Conservation (phyloP, 2,797 vertebrate species). For the Enteromius mattozi region DNA sequence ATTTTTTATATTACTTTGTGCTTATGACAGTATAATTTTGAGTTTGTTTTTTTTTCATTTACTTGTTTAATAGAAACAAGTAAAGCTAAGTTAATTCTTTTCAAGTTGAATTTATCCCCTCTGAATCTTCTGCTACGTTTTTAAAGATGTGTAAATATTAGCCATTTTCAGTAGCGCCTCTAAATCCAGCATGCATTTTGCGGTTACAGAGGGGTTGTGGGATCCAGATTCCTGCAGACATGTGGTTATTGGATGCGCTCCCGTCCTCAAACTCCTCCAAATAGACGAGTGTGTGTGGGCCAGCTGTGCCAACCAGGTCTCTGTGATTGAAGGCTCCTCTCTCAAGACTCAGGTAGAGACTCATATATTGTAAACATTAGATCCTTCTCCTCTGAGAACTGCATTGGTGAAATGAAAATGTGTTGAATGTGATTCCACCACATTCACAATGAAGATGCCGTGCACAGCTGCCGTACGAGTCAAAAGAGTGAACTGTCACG, state of each 20-base stretch:
- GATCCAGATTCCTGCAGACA: slow-evolving; percentile 72
- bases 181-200: slow-evolving; percentile 25
- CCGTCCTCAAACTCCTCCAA: slow-evolving; percentile 79
- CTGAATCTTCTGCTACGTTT: neutral
- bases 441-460: slow-evolving; percentile 20
- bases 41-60: neutral
- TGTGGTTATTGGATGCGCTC: slow-evolving; percentile 78
- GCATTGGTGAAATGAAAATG: slow-evolving; percentile 14
- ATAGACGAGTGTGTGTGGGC: slow-evolving; percentile 87
- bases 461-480: slow-evolving; percentile 23
- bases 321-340: slow-evolving; percentile 78
- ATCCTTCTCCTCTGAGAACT: slow-evolving; percentile 20
- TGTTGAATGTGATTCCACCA: slow-evolving; percentile 34
- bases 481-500: neutral
- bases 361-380: neutral
- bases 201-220: slow-evolving; percentile 78
- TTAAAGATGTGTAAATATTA: neutral
- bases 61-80: neutral
- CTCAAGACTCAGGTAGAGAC: slow-evolving; percentile 79
- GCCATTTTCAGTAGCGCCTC: neutral
- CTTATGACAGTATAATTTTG: neutral
- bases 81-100: neutral
- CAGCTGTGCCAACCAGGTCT: slow-evolving; percentile 84
- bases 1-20: neutral
- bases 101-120: neutral